Evolutionary conservation across 2,113 vertebrate genomes (phyloP).

Genomic region (Cygnus atratus): DNA sequence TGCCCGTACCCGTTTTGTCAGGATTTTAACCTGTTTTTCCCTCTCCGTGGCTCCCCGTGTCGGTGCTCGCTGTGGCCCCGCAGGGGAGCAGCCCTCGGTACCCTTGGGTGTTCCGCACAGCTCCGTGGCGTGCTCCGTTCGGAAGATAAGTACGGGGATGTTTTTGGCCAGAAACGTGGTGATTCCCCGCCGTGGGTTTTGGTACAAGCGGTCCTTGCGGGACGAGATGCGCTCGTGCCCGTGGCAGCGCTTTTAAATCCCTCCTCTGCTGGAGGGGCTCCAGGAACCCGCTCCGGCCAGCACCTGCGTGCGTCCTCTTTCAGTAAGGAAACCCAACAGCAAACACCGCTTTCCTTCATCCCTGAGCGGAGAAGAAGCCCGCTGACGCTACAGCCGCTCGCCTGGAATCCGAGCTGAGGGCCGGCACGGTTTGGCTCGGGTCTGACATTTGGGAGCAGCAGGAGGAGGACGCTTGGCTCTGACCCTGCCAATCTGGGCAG

Average conservation of each 20-base stretch:
- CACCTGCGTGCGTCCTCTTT: accelerated
- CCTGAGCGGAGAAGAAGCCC: not conserved
- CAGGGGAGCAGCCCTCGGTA: no score
- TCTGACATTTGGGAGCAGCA: not conserved
- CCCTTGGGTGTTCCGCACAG: no score
- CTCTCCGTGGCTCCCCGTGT: no score
- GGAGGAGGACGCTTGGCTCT: conserved; percentile 16
- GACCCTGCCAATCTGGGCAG: not conserved
- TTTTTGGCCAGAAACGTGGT: not conserved
- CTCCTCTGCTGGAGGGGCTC: accelerated
- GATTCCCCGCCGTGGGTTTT: no score
- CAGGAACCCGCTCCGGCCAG: accelerated
- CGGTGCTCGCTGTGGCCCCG: no score
- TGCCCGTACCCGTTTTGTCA: no score
- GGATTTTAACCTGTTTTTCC: no score
- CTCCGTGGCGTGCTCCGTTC: accelerated
- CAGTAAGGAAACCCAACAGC: not conserved
- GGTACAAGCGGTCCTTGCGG: accelerated
- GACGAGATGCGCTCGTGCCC: not conserved
- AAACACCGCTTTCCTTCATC: no score
- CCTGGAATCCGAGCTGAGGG: not conserved
- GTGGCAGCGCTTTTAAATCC: not conserved
- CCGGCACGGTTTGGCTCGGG: not conserved
- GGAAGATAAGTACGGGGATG: accelerated
- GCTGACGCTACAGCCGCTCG: not conserved